Evolutionary conservation across 2,888 invertebrate species (phyloP), one percentile per base, ranked within the genome.

Genomic region (Latrodectus hesperus): DNA sequence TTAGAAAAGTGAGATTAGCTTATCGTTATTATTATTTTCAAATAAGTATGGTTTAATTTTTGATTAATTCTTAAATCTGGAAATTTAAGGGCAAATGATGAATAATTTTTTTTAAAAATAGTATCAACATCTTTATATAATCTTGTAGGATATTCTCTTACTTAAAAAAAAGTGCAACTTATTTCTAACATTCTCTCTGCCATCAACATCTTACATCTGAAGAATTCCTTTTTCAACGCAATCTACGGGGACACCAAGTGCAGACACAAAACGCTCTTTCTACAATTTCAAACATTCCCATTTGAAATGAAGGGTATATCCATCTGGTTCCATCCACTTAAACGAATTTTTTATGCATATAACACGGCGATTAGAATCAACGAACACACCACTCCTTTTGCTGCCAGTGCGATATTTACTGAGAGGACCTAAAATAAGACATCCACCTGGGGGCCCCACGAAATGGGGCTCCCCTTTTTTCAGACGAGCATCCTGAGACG

Each of bases 401-500:
- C 12, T 60, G 6, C 12, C 10, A 11, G 6, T 60, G 60, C 9
- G n/a, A 60, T 60, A 60, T 60, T 60, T 11, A 60, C 60, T 60
- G 60, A 16, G 14, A 22, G 12, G 60, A 11, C 60, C 60, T 60
- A 60, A 60, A 60, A 60, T 60, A 60, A 60, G 60, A 60, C 60
- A 60, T 60, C 60, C 60, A 60, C 60, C 60, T 70, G 72, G 64
- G 53, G 67, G 82, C 67, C 16, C 74, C 55, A 17, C n/a, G 55
- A 52, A 26, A 22, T 38, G 53, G 70, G 75, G 70, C 83, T 75
- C 76, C 49, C 5, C 10, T 60, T 60, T 60, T 60, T n/a, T 16
- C 9, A 49, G 16, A 16, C 51, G 77, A 53, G 53, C 77, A 71
- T 77, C 60, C 49, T 72, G 67, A 53, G 76, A 71, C 83, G 76